phyloP scores from a whole-genome alignment of 1,140 invertebrate species.

The Drosophila orena region DNA sequence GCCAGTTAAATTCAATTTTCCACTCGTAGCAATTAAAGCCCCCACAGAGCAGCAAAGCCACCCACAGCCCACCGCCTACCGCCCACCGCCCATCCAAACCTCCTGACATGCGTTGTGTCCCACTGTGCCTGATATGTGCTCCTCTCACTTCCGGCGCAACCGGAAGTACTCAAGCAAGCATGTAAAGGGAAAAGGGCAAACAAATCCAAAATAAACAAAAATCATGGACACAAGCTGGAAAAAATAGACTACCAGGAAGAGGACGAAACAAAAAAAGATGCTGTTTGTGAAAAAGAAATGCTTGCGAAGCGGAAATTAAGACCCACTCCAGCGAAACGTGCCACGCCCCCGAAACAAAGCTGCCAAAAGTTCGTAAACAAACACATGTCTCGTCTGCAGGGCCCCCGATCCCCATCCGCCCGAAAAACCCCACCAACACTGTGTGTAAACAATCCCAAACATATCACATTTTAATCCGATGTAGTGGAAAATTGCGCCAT shows the following conservation, averaged over 20 bases:
- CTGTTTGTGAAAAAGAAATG: slow-evolving; percentile 66
- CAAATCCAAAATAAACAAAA: slow-evolving; percentile 54
- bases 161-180: slow-evolving; percentile 79
- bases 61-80: background rate
- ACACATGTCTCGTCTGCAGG: slow-evolving; percentile 72
- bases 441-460: slow-evolving; percentile 81
- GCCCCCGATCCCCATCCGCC: background rate
- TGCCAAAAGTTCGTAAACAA: slow-evolving; percentile 81
- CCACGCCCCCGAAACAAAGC: slow-evolving; percentile 64
- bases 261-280: slow-evolving; percentile 39
- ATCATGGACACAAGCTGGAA: slow-evolving; percentile 21
- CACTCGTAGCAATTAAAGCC: slow-evolving; percentile 72
- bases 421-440: slow-evolving; percentile 21
- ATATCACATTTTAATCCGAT: slow-evolving; percentile 84
- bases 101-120: slow-evolving; percentile 16
- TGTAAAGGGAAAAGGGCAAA: slow-evolving; percentile 52
- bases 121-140: slow-evolving; percentile 35
- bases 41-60: background rate
- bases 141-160: slow-evolving; percentile 65
- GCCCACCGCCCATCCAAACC: background rate
- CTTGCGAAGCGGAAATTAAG: slow-evolving; percentile 81
- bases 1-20: slow-evolving; percentile 67
- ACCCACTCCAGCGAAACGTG: slow-evolving; percentile 62
- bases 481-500: slow-evolving; percentile 80
- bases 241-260: slow-evolving; percentile 14